Base-by-base conservation (phyloP, 2,113 vertebrate genomes). In the Perognathus longimembris region DNA sequence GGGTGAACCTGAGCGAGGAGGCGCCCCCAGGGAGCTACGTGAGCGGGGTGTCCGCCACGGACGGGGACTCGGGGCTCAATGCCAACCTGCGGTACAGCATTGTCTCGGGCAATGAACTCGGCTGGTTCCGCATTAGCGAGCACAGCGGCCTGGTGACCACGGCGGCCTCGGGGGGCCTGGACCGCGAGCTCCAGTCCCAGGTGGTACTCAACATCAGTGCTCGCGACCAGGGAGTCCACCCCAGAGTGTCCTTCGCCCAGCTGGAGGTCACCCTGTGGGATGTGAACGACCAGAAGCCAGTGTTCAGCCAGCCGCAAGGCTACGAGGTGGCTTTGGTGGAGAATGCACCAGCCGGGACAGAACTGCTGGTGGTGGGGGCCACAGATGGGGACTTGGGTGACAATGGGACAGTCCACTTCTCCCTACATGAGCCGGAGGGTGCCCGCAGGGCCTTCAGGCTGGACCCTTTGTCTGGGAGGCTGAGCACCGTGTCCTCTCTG, bases 21-120 rank as follows among this genome's bases (percentile, higher is more conserved):
- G 98, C 99, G 75, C 99, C 99, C 11, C 97, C 98, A 78, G 99
- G 99, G 96, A 99, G 99, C 95, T 99, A 99, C 0, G 98, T 99
- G 96, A 98, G 98, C 97, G 99, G 99, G 54, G 98, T 99, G 73
- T 99, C 99, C 0, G 99, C 99, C 96, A 99, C 99, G 0, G 99
- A 99, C 95, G 98, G 98, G 0, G 99, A 99, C 98, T 99, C 99
- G 0, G 99, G 99, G 82, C 99, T 99, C 97, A 99, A 99, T 0
- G 99, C 99, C 95, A 99, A 99, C 95, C 98, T 99, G 79, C 99
- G 98, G 81, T 99, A 99, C 97, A 99, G 99, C 42, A 98, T 99
- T 0, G 99, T 99, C 97, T 99, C 99, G 5, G 99, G 99, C 97
- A 99, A 99, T 0, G 98, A 98, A 92, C 98, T 99, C 64, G 99